phyloP scores from a whole-genome alignment of 2,888 invertebrate species.

The Latrodectus hesperus region DNA sequence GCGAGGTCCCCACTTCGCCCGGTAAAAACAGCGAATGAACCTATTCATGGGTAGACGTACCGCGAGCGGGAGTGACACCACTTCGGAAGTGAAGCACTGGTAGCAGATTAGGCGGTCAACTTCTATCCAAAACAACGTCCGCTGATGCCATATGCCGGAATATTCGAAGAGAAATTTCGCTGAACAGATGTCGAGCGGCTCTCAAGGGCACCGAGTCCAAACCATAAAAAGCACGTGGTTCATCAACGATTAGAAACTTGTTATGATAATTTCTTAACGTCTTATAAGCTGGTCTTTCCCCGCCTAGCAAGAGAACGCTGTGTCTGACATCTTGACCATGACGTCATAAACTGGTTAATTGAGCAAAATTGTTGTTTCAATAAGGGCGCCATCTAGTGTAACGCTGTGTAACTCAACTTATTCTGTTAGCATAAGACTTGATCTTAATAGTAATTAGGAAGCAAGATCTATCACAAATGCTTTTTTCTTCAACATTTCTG shows the following conservation, averaged over 20 bases:
- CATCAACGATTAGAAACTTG: conserved; percentile 57
- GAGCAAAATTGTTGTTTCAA: too few relatives aligned
- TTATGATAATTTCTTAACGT: conserved; percentile 56
- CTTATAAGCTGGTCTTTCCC: conserved; percentile 19
- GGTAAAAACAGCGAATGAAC: conserved; percentile 29
- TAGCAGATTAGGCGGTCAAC: conserved; percentile 26
- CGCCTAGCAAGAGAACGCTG: conserved; percentile 36
- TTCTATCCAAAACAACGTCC: conserved; percentile 8
- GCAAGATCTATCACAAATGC: too few relatives aligned
- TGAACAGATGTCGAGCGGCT: conserved; percentile 24
- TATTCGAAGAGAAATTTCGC: background rate
- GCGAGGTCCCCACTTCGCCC: background rate
- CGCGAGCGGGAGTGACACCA: conserved; percentile 34
- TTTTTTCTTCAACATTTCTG: too few relatives aligned
- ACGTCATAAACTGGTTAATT: conserved; percentile 31
- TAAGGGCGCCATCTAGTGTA: too few relatives aligned
- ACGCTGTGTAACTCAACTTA: too few relatives aligned
- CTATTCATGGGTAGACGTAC: conserved; percentile 40
- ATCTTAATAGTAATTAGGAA: too few relatives aligned
- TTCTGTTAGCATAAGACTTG: too few relatives aligned
- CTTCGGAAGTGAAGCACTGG: conserved; percentile 43
- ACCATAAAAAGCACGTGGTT: conserved; percentile 57
- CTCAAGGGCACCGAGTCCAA: conserved; percentile 35
- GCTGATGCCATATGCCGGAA: conserved; percentile 26
- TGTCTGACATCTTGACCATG: conserved; percentile 60